Evolutionary conservation across 2,113 vertebrate genomes (phyloP).

Genomic region (Macaca fascicularis): T2T-MFA8v1.1 NC_088392.1:76716501-76717000

Average conservation of each 20-base stretch:
- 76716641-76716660: conserved; percentile 18
- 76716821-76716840: not conserved
- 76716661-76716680: not conserved
- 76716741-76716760: not conserved
- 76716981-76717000: not conserved
- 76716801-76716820: not conserved
- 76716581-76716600: no score
- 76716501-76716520: not conserved
- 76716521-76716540: not conserved
- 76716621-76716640: not conserved
- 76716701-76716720: not conserved
- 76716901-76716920: not conserved
- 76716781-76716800: not conserved
- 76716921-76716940: not conserved
- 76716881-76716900: not conserved
- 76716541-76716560: not conserved
- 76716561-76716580: no score
- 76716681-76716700: not conserved
- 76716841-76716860: not conserved
- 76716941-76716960: not conserved
- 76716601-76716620: no score
- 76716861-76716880: not conserved
- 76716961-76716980: not conserved
- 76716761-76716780: not conserved
- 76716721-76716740: not conserved